Evolutionary conservation across 2,888 invertebrate species (phyloP), one percentile per base, ranked within the genome.

Genomic region (Synanthedon andrenaeformis): DNA sequence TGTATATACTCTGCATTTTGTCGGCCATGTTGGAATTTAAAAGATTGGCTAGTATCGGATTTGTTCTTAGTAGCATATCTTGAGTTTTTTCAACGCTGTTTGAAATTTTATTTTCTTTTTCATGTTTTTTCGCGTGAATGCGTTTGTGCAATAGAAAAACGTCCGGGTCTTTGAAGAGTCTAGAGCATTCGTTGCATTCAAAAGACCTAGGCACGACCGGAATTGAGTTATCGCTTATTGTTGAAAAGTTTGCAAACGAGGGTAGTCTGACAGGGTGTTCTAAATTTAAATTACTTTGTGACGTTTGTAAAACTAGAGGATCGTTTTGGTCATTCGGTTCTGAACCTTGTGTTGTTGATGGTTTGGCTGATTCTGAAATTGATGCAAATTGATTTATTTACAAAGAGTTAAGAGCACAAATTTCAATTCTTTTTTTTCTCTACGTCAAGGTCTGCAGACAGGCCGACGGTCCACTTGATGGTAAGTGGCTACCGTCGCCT

Each of bases 141-240:
- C 86, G 57, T 57, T 74, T 76, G 53, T 87, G 86, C 3, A 87
- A 53, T 0, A 77, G 51, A 14, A 76, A 82, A 0, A 87, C 86
- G 42, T 87, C 86, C 0, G 87, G 86, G 23, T 87, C 86, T 63
- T 87, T 87, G 53, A 87, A 87, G 54, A 81, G 85, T 66, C 80
- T 85, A 0, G 79, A 73, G 53, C 86, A 87, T 52, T 82, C 76
- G 1, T 67, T 62, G 17, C 86, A 85, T 61, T 76, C 72, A 58
- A 42, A 52, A 1, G 42, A 19, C 8, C 17, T 14, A 6, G 49
- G 12, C 45, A 10, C 4, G 13, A 13, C 13, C 0, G 6, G 4
- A 5, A 19, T 12, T 4, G 17, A 49, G 13, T 49, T 49, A 12
- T 23, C 17, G n/a, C 1, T 45, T 6, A n/a, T n/a, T 5, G n/a